A percentile compares a stretch with the other conserved stretches of the same genome.
Evolutionary conservation across 2,888 invertebrate genomes (phyloP).

Genomic region (Choreutis nemorana): DNA sequence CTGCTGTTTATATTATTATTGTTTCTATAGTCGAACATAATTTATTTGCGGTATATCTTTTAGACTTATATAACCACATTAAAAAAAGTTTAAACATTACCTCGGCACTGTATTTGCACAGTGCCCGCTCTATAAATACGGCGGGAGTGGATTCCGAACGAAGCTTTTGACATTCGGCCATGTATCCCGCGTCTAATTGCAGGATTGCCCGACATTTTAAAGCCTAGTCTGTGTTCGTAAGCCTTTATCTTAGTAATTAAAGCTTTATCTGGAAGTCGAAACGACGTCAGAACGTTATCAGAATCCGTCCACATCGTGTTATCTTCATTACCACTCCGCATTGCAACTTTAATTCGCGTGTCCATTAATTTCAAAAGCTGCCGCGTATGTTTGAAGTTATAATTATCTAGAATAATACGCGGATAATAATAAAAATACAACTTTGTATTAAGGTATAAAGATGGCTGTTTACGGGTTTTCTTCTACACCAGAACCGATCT

Average conservation of each 20-base stretch:
- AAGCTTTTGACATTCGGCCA: background rate
- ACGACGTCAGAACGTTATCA: constrained; percentile 56
- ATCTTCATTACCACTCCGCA: constrained; percentile 56
- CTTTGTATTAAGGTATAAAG: no score
- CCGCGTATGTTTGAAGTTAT: constrained; percentile 44
- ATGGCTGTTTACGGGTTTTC: no score
- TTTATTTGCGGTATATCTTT: no score
- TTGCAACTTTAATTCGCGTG: constrained; percentile 51
- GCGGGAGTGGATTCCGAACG: no score
- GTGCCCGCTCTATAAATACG: no score
- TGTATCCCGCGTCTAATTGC: constrained; percentile 6
- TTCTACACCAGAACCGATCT: no score
- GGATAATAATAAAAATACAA: no score
- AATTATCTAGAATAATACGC: constrained; percentile 45
- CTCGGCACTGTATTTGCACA: no score
- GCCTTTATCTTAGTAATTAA: constrained; percentile 53
- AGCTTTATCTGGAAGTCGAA: constrained; percentile 44
- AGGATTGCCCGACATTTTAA: constrained; percentile 26
- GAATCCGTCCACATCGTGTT: constrained; percentile 39
- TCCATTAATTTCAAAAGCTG: constrained; percentile 58
- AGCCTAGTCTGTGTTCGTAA: constrained; percentile 21
- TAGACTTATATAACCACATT: no score
- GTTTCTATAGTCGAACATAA: no score
- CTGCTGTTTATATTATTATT: no score
- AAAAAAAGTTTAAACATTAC: no score